These are phyloP conservation scores for Antechinus stuartii DNA, from an alignment of 2,113 vertebrate species.

Conservation along the genomic window DNA sequence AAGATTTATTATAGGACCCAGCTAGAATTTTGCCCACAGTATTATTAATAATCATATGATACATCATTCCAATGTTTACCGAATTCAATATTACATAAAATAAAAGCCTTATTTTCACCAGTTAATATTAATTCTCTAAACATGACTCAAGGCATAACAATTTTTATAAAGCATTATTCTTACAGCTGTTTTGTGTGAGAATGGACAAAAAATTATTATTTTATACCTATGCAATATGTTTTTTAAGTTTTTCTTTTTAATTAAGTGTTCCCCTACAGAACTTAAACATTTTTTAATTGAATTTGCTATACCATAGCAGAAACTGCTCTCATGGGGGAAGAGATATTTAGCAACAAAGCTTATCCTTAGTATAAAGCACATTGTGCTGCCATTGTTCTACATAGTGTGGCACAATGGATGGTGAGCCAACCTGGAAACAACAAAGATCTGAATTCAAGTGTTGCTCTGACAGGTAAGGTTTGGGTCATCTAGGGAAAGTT, in stretches of 20 bases:
- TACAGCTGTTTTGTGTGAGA: slow-evolving; percentile 68
- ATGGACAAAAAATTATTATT: slow-evolving; percentile 72
- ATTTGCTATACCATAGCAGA: slow-evolving; percentile 67
- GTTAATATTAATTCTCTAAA: slow-evolving; percentile 70
- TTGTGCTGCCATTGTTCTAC: slow-evolving; percentile 47
- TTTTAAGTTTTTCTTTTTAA: slow-evolving; percentile 62
- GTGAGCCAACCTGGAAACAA: neutral
- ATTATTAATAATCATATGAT: slow-evolving; percentile 64
- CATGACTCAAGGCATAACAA: slow-evolving; percentile 70
- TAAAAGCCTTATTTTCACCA: slow-evolving; percentile 53
- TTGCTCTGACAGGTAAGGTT: neutral
- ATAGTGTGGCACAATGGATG: neutral
- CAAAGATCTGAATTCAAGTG: neutral
- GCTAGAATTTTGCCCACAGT: slow-evolving; percentile 49
- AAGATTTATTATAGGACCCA: slow-evolving; percentile 57
- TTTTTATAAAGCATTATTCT: slow-evolving; percentile 66
- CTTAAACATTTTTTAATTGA: slow-evolving; percentile 72
- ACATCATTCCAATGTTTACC: slow-evolving; percentile 51
- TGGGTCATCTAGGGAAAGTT: neutral
- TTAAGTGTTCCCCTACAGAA: slow-evolving; percentile 73
- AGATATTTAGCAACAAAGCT: slow-evolving; percentile 65
- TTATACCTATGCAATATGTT: slow-evolving; percentile 71
- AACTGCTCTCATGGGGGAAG: slow-evolving; percentile 67
- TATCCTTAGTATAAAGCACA: slow-evolving; percentile 38
- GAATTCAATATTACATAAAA: slow-evolving; percentile 55